Evolutionary conservation across 1,140 invertebrate genomes (phyloP).

Genomic region (Drosophila nigrodunni): DNA sequence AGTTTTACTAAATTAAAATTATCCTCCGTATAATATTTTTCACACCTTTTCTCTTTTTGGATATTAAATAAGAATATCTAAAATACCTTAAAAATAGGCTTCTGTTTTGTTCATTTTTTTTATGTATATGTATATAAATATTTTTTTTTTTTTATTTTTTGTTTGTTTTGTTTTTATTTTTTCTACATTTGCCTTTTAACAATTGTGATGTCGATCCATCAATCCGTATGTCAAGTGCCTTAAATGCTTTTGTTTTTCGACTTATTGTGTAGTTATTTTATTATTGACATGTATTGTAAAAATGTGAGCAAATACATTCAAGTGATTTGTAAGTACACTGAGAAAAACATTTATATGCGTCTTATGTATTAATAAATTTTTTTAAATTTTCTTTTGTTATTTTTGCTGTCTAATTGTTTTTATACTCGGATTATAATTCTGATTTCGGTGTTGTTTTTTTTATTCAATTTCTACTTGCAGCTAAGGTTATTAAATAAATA

Average conservation of each 20-base stretch:
- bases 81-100: constrained; percentile 82
- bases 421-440: constrained; percentile 51
- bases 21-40: constrained; percentile 51
- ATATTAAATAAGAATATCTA: constrained; percentile 85
- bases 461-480: constrained; percentile 83
- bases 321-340: constrained; percentile 76
- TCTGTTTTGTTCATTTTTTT: constrained; percentile 42
- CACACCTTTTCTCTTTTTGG: constrained; percentile 64
- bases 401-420: constrained; percentile 56
- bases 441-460: constrained; percentile 79
- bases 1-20: constrained; percentile 66
- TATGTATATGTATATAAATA: constrained; percentile 79
- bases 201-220: constrained; percentile 57
- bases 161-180: constrained; percentile 34
- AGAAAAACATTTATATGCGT: constrained; percentile 77
- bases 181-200: constrained; percentile 69
- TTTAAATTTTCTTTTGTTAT: constrained; percentile 32
- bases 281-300: constrained; percentile 73
- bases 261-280: constrained; percentile 56
- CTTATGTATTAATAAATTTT: constrained; percentile 39
- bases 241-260: constrained; percentile 75
- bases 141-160: constrained; percentile 55
- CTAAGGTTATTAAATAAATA: constrained; percentile 84
- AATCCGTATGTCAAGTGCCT: constrained; percentile 67
- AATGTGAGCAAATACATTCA: constrained; percentile 81